A percentile compares a stretch with the other conserved stretches of the same genome.
These are phyloP conservation scores for Coracopsis vasa DNA, from an alignment of 2,113 vertebrate genomes.

Conservation along the genomic window DNA sequence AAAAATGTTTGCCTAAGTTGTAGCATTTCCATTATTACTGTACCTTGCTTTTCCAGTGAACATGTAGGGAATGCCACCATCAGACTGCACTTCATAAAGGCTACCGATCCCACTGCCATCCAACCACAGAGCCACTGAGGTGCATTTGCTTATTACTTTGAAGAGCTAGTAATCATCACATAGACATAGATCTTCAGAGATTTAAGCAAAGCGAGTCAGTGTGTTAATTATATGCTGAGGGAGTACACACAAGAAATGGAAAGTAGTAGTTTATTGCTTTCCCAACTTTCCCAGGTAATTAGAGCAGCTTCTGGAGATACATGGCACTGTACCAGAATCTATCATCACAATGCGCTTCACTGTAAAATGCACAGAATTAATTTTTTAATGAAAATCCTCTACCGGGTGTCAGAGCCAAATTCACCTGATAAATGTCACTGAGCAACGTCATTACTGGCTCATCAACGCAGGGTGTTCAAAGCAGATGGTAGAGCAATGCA, in stretches of 20 bases:
- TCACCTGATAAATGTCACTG: constrained; percentile 76
- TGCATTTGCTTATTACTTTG: constrained; percentile 52
- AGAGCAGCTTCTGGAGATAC: constrained; percentile 66
- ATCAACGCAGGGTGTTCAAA: constrained; percentile 70
- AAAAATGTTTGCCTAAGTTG: neutral
- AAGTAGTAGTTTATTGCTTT: constrained; percentile 76
- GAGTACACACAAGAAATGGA: constrained; percentile 63
- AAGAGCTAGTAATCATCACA: constrained; percentile 61
- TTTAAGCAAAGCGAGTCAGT: constrained; percentile 67
- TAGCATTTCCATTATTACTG: neutral
- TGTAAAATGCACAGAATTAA: constrained; percentile 71
- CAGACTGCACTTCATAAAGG: neutral
- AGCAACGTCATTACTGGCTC: constrained; percentile 75
- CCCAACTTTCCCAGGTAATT: constrained; percentile 76
- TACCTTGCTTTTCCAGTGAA: neutral
- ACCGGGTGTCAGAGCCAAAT: constrained; percentile 61
- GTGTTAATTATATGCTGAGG: constrained; percentile 75
- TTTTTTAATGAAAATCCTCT: constrained; percentile 77
- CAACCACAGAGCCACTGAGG: neutral
- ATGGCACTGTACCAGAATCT: constrained; percentile 73
- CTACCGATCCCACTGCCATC: neutral
- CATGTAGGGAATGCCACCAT: neutral
- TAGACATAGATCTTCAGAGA: constrained; percentile 55
- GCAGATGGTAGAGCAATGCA: constrained; percentile 67
- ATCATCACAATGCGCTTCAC: constrained; percentile 71